phyloP scores from a whole-genome alignment of 2,888 invertebrate genomes.

The Thyatira batis region DNA sequence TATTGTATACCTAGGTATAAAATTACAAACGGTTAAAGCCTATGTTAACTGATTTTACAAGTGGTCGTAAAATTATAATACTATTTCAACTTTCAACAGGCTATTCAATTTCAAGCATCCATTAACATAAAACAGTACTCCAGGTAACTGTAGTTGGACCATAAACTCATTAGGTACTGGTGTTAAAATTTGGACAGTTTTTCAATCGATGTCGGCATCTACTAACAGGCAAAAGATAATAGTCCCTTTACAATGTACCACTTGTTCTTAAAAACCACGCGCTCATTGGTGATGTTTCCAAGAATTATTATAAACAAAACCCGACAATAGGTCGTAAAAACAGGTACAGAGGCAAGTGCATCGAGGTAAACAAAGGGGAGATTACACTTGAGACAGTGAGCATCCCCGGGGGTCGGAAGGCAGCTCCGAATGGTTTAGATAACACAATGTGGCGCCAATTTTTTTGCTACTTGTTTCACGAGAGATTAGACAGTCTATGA shows the following conservation, averaged over 20 bases:
- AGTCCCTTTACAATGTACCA: constrained; percentile 37
- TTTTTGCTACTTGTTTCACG: constrained; percentile 54
- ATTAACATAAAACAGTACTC: not conserved
- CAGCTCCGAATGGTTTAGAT: constrained; percentile 18
- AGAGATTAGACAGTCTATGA: constrained; percentile 51
- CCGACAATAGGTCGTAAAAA: constrained; percentile 47
- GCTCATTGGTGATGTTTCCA: constrained; percentile 57
- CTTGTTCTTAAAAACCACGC: constrained; percentile 46
- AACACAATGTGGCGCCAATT: constrained; percentile 73
- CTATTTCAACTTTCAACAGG: not conserved
- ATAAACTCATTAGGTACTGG: constrained; percentile 26
- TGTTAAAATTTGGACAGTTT: not conserved
- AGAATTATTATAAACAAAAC: constrained; percentile 35
- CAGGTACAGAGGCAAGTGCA: constrained; percentile 69
- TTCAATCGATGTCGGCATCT: constrained; percentile 29
- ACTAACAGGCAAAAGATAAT: constrained; percentile 45
- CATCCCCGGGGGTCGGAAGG: constrained; percentile 48
- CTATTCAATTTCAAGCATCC: not conserved
- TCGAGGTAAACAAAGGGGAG: constrained; percentile 53
- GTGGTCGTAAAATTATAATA: not conserved
- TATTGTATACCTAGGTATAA: not conserved
- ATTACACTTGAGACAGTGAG: constrained; percentile 57
- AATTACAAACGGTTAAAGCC: no score
- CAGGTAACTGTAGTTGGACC: constrained; percentile 5
- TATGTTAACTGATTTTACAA: not conserved